phyloP scores from a whole-genome alignment of 2,888 invertebrate genomes.

The Catocala nupta region DNA sequence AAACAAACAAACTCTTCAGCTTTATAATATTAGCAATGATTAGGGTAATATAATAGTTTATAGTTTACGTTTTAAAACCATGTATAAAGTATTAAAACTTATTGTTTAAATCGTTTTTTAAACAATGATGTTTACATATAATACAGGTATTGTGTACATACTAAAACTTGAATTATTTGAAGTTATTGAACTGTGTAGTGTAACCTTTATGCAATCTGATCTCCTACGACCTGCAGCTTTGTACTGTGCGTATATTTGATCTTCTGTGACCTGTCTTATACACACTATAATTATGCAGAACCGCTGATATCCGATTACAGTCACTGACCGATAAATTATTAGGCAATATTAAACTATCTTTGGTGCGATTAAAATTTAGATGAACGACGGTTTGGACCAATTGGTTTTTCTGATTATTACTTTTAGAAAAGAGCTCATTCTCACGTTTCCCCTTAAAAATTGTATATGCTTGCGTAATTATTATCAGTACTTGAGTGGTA shows the following conservation, averaged over 20 bases:
- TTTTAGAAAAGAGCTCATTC: too few species aligned
- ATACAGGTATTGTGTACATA: neutral
- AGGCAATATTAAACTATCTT: neutral
- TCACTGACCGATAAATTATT: slow-evolving; percentile 1
- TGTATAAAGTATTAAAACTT: too few species aligned
- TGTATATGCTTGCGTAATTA: too few species aligned
- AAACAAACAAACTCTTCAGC: too few species aligned
- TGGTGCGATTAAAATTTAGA: neutral
- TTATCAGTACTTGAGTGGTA: too few species aligned
- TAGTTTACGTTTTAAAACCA: too few species aligned
- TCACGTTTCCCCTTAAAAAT: too few species aligned
- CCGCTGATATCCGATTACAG: slow-evolving; percentile 6
- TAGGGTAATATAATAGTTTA: too few species aligned
- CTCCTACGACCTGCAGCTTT: slow-evolving; percentile 11
- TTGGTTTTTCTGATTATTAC: too few species aligned
- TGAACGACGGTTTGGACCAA: neutral
- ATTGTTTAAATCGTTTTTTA: too few species aligned
- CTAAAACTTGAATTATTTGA: neutral
- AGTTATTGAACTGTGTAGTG: slow-evolving; percentile 8
- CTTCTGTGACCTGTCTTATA: slow-evolving; percentile 13
- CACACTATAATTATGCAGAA: slow-evolving; percentile 4
- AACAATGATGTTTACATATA: neutral
- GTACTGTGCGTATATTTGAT: slow-evolving; percentile 14
- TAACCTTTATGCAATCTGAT: slow-evolving; percentile 22
- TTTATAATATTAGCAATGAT: too few species aligned